Evolutionary conservation across 1,140 invertebrate genomes (phyloP).

Genomic region (Mesaphorura yosii): DNA sequence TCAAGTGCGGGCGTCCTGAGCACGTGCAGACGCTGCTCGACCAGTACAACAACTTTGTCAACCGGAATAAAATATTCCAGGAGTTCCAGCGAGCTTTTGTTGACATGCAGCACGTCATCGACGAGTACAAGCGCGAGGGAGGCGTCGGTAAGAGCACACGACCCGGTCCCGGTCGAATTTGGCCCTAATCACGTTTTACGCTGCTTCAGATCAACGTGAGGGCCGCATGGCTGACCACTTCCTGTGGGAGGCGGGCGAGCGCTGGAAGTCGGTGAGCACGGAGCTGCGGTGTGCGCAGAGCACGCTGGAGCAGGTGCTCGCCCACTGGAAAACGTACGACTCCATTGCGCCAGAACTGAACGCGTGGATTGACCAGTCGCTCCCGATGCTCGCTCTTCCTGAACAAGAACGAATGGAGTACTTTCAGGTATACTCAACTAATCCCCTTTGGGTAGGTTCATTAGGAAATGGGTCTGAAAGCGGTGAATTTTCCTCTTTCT

Average conservation of each 20-base stretch:
- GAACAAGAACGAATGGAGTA: constrained; percentile 80
- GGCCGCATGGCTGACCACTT: constrained; percentile 65
- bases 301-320: constrained; percentile 74
- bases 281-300: constrained; percentile 78
- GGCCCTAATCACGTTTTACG: not conserved
- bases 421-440: constrained; percentile 41
- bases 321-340: constrained; percentile 77
- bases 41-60: constrained; percentile 84
- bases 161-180: not conserved
- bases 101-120: constrained; percentile 81
- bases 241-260: constrained; percentile 68
- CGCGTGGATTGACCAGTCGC: constrained; percentile 65
- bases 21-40: constrained; percentile 69
- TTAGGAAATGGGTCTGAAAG: too few relatives aligned
- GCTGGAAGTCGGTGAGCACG: constrained; percentile 80
- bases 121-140: constrained; percentile 78
- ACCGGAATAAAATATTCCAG: constrained; percentile 80
- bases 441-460: too few relatives aligned
- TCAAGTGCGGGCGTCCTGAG: constrained; percentile 73
- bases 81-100: constrained; percentile 84
- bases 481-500: too few relatives aligned
- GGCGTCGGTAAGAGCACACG: constrained; percentile 50
- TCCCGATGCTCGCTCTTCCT: constrained; percentile 56
- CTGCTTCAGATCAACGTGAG: constrained; percentile 54
- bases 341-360: constrained; percentile 58